A percentile compares a stretch with the other conserved stretches of the same genome.
Conservation (phyloP, 2,113 vertebrate genomes). For the Pseudonaja textilis region DNA sequence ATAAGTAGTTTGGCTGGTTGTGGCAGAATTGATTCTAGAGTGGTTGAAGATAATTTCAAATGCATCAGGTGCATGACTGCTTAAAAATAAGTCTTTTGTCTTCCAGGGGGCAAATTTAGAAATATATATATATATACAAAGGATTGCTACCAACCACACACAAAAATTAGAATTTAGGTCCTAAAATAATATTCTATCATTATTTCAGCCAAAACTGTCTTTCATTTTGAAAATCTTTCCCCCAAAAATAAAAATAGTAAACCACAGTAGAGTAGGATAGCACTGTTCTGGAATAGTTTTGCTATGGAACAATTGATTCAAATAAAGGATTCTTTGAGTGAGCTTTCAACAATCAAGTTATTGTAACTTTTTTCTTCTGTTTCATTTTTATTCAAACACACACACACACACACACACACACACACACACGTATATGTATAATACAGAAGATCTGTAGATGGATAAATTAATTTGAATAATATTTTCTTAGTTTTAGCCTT, state of each 20-base stretch:
- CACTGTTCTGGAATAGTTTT: neutral
- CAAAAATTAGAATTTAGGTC: neutral
- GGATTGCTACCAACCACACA: neutral
- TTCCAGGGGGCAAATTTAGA: neutral
- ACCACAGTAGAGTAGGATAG: neutral
- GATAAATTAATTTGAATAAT: neutral
- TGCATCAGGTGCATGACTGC: neutral
- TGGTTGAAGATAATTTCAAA: neutral
- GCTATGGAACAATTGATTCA: neutral
- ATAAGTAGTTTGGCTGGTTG: neutral
- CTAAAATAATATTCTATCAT: neutral
- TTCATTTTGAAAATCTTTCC: neutral
- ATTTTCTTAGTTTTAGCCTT: neutral
- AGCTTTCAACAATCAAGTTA: neutral
- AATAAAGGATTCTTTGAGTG: neutral
- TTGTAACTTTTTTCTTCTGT: neutral
- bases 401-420: too few species aligned
- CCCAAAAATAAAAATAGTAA: neutral
- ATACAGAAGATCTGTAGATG: neutral
- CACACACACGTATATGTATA: too few species aligned
- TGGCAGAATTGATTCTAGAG: neutral
- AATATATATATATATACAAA: neutral
- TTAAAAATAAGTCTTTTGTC: neutral
- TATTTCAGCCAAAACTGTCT: neutral
- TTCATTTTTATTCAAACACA: neutral